Percentiles rank a stretch among this genome's conserved stretches.
Evolutionary conservation across 2,797 vertebrate species (phyloP).

Genomic region (Gallirallus australis): DNA sequence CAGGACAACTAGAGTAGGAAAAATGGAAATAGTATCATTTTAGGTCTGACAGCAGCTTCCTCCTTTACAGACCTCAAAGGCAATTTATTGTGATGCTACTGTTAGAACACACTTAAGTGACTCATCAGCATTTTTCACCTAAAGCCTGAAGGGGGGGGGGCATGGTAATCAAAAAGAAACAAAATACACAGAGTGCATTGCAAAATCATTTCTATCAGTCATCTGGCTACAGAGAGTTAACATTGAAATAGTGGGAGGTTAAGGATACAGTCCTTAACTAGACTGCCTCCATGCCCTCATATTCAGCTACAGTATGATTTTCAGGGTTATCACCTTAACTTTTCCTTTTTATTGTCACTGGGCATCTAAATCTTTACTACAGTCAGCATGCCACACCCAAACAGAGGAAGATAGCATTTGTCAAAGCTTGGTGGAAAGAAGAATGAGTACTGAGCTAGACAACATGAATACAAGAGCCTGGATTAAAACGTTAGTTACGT

Average conservation of each 20-base stretch:
- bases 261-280: not conserved
- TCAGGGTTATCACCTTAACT: not conserved
- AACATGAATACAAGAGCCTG: not conserved
- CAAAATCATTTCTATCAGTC: not conserved
- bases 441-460: not conserved
- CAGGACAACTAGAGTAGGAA: not conserved
- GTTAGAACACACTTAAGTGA: not conserved
- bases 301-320: not conserved
- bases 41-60: not conserved
- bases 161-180: not conserved
- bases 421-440: not conserved
- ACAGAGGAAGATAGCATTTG: not conserved
- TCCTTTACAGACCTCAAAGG: not conserved
- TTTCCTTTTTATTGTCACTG: not conserved
- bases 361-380: not conserved
- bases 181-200: not conserved
- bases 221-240: not conserved
- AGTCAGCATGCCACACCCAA: not conserved
- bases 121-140: not conserved
- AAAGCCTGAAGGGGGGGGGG: accelerated
- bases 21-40: not conserved
- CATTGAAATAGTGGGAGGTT: accelerated
- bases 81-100: not conserved
- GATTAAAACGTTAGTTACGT: not conserved
- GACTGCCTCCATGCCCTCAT: not conserved